phyloP scores from a whole-genome alignment of 2,113 vertebrate genomes.

The Prolemur simus region DNA sequence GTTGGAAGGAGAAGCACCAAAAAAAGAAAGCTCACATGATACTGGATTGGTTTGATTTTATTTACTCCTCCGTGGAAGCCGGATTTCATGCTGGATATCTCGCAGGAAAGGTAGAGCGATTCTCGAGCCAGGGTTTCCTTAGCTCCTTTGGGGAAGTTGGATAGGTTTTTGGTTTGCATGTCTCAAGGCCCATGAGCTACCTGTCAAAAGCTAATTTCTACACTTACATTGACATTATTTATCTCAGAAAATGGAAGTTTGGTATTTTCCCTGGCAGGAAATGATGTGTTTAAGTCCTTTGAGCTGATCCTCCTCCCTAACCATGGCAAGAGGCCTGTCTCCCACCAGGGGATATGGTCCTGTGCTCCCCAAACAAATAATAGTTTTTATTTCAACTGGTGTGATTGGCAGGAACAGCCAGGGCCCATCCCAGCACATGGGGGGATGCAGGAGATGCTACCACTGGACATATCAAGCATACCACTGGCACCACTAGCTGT shows the following conservation, averaged over 20 bases:
- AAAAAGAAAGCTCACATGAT: background rate
- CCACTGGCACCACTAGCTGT: background rate
- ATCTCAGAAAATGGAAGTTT: constrained; percentile 22
- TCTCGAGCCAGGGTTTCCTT: background rate
- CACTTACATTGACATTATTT: background rate
- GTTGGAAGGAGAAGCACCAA: background rate
- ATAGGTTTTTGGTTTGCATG: background rate
- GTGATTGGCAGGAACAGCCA: background rate
- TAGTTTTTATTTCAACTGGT: background rate
- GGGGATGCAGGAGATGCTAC: rapidly evolving
- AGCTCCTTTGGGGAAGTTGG: background rate
- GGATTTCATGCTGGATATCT: background rate
- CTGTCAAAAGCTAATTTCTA: background rate
- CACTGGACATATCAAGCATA: no score
- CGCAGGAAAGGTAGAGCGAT: background rate
- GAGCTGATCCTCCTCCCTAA: background rate
- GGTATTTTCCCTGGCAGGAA: constrained; percentile 31
- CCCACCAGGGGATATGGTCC: background rate
- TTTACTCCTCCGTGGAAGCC: background rate
- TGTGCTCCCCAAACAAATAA: background rate
- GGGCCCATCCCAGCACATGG: no score
- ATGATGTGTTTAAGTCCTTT: background rate
- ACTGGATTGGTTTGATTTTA: background rate
- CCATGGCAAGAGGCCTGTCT: background rate
- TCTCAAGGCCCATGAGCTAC: background rate